These are phyloP conservation scores for Dromius quadrimaculatus DNA, from an alignment of 2,888 invertebrate species.

Conservation along the genomic window DNA sequence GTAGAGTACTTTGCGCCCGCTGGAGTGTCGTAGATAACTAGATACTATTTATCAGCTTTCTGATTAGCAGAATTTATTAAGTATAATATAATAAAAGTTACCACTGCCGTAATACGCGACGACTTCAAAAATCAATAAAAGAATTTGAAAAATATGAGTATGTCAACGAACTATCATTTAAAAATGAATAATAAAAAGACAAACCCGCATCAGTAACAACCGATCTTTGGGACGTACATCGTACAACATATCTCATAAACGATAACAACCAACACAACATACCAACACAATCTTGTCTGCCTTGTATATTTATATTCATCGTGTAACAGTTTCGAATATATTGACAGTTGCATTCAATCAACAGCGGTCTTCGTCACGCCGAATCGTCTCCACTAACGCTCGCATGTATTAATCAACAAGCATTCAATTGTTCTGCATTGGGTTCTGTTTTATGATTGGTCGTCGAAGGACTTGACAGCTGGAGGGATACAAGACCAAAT, in stretches of 20 bases:
- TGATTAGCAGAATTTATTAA: no score
- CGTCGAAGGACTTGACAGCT: slow-evolving; percentile 8
- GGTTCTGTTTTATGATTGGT: slow-evolving; percentile 2
- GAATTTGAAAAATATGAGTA: slow-evolving; percentile 18
- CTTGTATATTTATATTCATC: slow-evolving; percentile 42
- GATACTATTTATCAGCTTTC: slow-evolving; percentile 26
- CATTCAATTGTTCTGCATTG: slow-evolving; percentile 39
- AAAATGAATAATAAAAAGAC: slow-evolving; percentile 38
- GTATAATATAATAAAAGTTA: no score
- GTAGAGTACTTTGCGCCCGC: neutral
- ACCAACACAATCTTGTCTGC: slow-evolving; percentile 42
- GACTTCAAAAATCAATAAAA: slow-evolving; percentile 12
- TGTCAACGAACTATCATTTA: slow-evolving; percentile 37
- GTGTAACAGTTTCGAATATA: slow-evolving; percentile 33
- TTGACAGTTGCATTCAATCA: slow-evolving; percentile 50
- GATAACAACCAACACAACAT: slow-evolving; percentile 41
- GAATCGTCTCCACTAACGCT: slow-evolving; percentile 3
- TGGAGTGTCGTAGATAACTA: slow-evolving; percentile 18
- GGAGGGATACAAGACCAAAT: neutral
- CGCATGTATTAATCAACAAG: slow-evolving; percentile 45
- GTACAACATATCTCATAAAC: slow-evolving; percentile 41
- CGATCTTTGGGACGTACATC: slow-evolving; percentile 25
- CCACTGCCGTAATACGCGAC: no score
- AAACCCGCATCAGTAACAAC: slow-evolving; percentile 41
- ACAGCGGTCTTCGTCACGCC: slow-evolving; percentile 22